Conservation (phyloP, 53 echinoderm and acorn worm genomes). For the Temnopleurus reevesii region DNA sequence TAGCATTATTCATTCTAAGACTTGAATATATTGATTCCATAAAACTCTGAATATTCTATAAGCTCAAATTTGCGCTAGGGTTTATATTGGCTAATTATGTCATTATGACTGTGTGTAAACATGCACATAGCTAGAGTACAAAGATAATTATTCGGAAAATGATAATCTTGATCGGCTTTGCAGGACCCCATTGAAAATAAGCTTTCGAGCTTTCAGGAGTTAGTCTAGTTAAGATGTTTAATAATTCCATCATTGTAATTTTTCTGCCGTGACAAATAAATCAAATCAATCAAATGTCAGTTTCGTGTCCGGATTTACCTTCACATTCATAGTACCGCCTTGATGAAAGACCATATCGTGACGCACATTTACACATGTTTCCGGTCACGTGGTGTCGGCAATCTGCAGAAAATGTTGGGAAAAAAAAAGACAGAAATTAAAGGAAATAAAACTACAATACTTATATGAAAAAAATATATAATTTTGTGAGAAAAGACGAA, state of each 20-base stretch:
- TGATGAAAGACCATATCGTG: neutral
- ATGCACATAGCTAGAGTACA: too few species aligned
- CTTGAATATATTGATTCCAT: too few species aligned
- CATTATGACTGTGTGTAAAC: too few species aligned
- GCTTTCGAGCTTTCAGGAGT: neutral
- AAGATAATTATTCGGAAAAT: neutral
- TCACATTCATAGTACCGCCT: slow-evolving; percentile 33
- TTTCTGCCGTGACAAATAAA: too few species aligned
- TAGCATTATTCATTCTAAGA: too few species aligned
- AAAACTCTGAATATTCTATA: too few species aligned
- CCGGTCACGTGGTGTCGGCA: slow-evolving; percentile 54
- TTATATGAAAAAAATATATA: too few species aligned
- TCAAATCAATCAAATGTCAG: neutral
- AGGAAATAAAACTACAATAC: neutral
- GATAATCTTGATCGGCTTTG: neutral
- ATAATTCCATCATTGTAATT: too few species aligned
- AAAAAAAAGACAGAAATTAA: neutral
- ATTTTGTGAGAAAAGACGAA: too few species aligned
- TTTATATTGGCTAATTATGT: too few species aligned
- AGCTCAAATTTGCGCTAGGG: too few species aligned
- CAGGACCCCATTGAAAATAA: neutral
- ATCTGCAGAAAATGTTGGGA: neutral
- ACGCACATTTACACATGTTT: slow-evolving; percentile 30
- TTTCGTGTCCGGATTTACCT: neutral
- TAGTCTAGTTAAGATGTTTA: too few species aligned